Evolutionary conservation across 23 tunicate genomes (phyloP), one percentile per base, ranked within the genome.

Genomic region (Trididemnum nubilum): DNA sequence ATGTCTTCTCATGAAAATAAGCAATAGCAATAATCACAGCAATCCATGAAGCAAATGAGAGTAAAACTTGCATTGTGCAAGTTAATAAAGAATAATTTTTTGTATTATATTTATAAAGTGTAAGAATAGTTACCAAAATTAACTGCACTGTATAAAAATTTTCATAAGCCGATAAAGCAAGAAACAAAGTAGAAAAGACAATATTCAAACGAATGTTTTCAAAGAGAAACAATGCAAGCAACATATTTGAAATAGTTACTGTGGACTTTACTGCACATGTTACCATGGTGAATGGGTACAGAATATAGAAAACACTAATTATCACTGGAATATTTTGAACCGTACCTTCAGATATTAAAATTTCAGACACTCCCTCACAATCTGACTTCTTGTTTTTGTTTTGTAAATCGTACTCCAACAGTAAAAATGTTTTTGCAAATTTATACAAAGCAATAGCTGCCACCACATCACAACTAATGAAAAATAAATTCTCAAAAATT

Each of bases 151-250:
- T 85, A 49, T 93, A 93, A 1, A 93, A 84, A 0, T 84, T 79
- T 63, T 93, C 94, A 76, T 93, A 93, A 35, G 98, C 80, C 31
- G 89, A 49, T 40, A 93, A 29, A 23, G 98, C 93, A 0, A 93
- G 74, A 77, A 83, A 93, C 21, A 93, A 73, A 26, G 90, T 76
- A 28, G 81, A 36, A 57, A 50, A 58, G 27, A 86, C 27, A 21
- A 76, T 75, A 59, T 82, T 86, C 5, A 81, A 90, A 78, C 64
- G 3, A 0, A 49, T 23, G n/a, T 18, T 36, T 63, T 64, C 58
- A 69, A 57, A n/a, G 1, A 86, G 71, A 39, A 86, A 69, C 52
- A 76, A 67, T 7, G 78, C 54, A n/a, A 93, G 65, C 67, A 87
- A 93, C 65, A 93, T 66, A 44, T 93, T 93, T 72, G 81, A 79